Evolutionary conservation across 1,140 invertebrate genomes (phyloP), one percentile per base, ranked within the genome.

Genomic region (Lycorma delicatula): DNA sequence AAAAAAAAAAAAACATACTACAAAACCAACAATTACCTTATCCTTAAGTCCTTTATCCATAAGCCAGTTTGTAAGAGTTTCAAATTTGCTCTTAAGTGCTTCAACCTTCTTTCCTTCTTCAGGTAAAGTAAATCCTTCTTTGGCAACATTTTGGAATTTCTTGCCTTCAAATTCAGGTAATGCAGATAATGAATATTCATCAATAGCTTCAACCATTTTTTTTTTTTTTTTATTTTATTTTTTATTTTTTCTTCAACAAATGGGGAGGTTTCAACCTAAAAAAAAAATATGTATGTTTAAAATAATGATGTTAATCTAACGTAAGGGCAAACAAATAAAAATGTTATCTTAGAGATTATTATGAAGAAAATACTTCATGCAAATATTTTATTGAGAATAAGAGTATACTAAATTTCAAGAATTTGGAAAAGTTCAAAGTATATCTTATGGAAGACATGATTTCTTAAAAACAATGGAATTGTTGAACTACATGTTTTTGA

Each of bases 61-160:
- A 20, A 99, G 74, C 93, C 95, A 99, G 63, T 87, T 90, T 1
- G 85, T 85, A 18, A 99, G 73, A 5, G 95, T 93, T 74, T 98
- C 93, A 69, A 87, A 98, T 47, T 83, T 79, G 60, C 80, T 83
- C 66, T 90, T 86, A 22, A 91, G 67, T 44, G 81, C 79, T 72
- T 97, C 92, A 64, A 87, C 77, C 63, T 82, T 82, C 69, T 95
- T 93, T 49, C 84, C 81, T 18, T 83, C 84, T 69, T 87, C 92
- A 58, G 93, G 85, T 1, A 99, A 71, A 54, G 86, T 83, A 65
- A 99, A 84, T 1, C 96, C 95, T 77, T 99, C 97, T 73, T 99
- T 99, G 58, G 97, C 97, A 28, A 98, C 92, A 70, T 99, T 99
- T 75, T 98, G 95, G 87, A 99, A 97, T 73, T 98, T 98, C 76